Evolutionary conservation across 2,113 vertebrate species (phyloP), one percentile per base, ranked within the genome.

Genomic region (Delphinapterus leucas): DNA sequence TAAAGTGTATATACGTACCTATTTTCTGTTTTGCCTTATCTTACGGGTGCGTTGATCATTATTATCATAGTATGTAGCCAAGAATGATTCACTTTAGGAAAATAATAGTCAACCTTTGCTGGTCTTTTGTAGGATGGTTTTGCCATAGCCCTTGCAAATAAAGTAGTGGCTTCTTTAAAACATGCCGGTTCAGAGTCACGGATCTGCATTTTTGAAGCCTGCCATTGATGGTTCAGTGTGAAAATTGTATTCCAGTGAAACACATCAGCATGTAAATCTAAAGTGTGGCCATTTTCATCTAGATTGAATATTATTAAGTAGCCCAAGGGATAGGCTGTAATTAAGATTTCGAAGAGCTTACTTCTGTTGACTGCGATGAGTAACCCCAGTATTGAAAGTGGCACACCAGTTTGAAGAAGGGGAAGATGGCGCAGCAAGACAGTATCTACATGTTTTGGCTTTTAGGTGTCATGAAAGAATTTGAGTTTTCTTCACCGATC

Each of bases 311-410:
- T 95, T 92, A 91, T 96, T 95, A 97, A 94, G 0, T 96, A 97
- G 58, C 97, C 97, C 97, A 97, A 96, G 95, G 92, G 96, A 81
- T 0, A 1, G 85, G 86, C 47, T 97, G 53, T 97, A 88, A 96
- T 98, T 97, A 86, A 96, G 96, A 95, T 95, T 95, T 96, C 90
- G 61, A 96, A 83, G 86, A 93, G 95, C 93, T 96, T 90, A 97
- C 82, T 96, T 98, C 97, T 98, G 95, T 96, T 97, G 94, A 58
- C 95, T 63, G 55, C 67, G 89, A 83, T 92, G 85, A 81, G 86
- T 79, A 88, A 95, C 96, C 93, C 93, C n/a, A 63, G 31, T 93
- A 58, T 96, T 93, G 90, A 97, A 96, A 98, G 94, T 41, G 74
- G 44, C 23, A 41, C 67, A 55, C 38, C 21, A 6, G 93, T 70